These are phyloP conservation scores for Dissostichus mawsoni DNA, from an alignment of 2,113 vertebrate genomes.

Conservation along the genomic window DNA sequence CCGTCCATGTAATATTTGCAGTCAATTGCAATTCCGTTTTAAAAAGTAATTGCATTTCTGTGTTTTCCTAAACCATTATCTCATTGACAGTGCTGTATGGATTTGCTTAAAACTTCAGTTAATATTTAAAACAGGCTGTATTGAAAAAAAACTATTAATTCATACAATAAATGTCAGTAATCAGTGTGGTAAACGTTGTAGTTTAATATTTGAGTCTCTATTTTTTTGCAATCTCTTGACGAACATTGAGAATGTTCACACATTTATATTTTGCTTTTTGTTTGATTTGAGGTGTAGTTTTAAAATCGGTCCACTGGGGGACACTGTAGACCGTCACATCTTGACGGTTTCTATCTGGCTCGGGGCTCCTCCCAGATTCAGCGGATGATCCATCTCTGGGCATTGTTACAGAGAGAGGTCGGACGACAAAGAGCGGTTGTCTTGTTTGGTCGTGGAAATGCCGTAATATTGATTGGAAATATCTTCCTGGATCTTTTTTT, in stretches of 20 bases:
- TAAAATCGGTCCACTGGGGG: constrained; percentile 26
- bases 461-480: no score
- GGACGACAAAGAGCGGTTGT: no score
- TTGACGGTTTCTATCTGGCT: rapidly evolving
- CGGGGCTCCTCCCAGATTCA: constrained; percentile 3
- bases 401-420: no score
- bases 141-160: no score
- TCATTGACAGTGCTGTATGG: no score
- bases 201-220: not conserved
- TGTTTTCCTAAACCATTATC: no score
- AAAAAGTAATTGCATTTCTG: not conserved
- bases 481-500: no score
- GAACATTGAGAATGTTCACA: no score
- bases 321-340: constrained; percentile 62
- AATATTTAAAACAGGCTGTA: not conserved
- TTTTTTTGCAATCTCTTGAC: not conserved
- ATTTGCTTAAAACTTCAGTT: no score
- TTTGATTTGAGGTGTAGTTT: not conserved
- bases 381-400: no score
- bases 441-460: no score
- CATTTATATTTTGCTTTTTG: no score
- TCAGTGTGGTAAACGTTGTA: not conserved
- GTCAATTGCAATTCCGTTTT: not conserved
- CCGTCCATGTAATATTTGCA: not conserved
- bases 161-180: not conserved